A percentile compares a stretch with the other conserved stretches of the same genome.
Evolutionary conservation across 2,113 vertebrate genomes (phyloP).

Genomic region (Chaetops frenatus): DNA sequence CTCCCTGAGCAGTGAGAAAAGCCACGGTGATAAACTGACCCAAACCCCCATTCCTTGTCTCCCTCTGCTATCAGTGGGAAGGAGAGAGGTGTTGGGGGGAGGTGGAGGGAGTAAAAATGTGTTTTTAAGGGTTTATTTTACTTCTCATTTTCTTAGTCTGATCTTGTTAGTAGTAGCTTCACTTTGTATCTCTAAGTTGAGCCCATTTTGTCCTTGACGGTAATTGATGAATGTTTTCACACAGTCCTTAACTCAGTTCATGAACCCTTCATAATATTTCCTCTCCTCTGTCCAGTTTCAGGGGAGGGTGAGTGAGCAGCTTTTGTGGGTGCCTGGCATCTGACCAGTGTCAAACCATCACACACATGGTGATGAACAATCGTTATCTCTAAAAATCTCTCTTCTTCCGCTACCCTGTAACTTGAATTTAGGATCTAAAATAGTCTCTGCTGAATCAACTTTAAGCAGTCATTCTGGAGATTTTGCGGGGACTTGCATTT

Average conservation of each 20-base stretch:
- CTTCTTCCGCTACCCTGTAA: neutral
- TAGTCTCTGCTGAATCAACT: neutral
- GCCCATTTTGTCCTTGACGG: neutral
- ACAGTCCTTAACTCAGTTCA: neutral
- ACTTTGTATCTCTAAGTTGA: neutral
- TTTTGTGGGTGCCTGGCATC: neutral
- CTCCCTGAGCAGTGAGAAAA: neutral
- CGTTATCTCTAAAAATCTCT: neutral
- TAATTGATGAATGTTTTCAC: accelerated
- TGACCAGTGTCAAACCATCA: neutral
- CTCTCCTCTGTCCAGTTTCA: neutral
- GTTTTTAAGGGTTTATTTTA: neutral
- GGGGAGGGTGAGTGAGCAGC: neutral
- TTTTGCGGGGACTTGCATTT: neutral
- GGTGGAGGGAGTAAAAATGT: no score
- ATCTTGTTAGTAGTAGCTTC: neutral
- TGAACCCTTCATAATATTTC: neutral
- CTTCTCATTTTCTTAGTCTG: neutral
- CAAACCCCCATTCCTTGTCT: neutral
- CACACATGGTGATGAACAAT: neutral
- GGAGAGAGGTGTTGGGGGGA: no score
- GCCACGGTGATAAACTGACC: neutral
- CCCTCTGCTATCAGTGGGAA: neutral
- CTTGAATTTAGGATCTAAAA: neutral
- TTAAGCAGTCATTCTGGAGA: neutral